Evolutionary conservation across 2,113 vertebrate species (phyloP).

Genomic region (Pogonocichla stellata): DNA sequence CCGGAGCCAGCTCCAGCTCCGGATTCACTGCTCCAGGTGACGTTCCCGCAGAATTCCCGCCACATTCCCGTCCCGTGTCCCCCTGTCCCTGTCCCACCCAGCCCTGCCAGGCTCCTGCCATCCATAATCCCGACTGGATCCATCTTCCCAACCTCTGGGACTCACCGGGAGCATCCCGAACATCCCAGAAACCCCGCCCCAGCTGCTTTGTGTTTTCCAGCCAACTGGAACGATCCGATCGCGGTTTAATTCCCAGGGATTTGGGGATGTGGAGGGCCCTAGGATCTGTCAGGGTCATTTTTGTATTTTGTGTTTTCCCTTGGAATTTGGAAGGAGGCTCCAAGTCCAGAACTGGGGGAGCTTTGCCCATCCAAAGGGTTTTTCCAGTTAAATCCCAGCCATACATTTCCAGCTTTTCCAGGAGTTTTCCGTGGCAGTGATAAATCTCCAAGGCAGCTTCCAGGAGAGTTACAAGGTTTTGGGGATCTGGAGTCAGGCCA

Average conservation of each 20-base stretch:
- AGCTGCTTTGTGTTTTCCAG: neutral
- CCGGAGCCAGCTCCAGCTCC: neutral
- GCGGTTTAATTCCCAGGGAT: fast-evolving
- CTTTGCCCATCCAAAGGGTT: neutral
- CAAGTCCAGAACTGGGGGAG: neutral
- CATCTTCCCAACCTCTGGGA: neutral
- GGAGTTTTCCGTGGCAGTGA: neutral
- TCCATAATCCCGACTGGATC: fast-evolving
- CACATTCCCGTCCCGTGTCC: fast-evolving
- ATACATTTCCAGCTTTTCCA: neutral
- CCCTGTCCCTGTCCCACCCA: neutral
- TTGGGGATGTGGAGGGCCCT: neutral
- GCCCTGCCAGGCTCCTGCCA: neutral
- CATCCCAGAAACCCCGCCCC: neutral
- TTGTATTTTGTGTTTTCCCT: neutral
- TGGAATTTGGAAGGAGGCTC: neutral
- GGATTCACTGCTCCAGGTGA: fast-evolving
- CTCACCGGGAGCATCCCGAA: neutral
- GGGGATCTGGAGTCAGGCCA: fast-evolving
- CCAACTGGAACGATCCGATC: fast-evolving
- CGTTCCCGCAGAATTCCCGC: neutral
- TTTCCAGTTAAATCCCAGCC: neutral
- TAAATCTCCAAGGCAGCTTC: neutral
- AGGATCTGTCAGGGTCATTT: neutral
- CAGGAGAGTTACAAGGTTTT: neutral